Evolutionary conservation across 1,140 invertebrate genomes (phyloP), one percentile per base, ranked within the genome.

Genomic region (Drosophila bocqueti): DNA sequence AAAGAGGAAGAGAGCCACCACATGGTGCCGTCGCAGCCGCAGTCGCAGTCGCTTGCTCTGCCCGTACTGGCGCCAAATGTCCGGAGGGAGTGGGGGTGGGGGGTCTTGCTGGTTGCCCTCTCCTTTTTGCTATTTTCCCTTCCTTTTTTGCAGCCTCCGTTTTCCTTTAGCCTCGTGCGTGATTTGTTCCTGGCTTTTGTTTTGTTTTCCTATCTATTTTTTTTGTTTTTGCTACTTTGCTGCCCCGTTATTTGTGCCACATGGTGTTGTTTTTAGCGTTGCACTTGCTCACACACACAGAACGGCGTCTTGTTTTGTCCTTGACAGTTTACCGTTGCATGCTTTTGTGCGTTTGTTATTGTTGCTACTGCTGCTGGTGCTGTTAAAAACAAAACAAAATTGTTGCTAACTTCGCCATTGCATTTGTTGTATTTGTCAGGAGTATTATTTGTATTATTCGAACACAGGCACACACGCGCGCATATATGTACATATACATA

Each of bases 31-130:
- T 45, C 61, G 47, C 71, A 52, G 76, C 64, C 69, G 58, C 60
- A 38, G 31, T 66, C 60, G 62, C 49, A 58, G 71, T 62, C 66
- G 54, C 72, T 74, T 43, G 47, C 47, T 58, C 64, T 65, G 68
- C 63, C 73, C 54, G 46, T 65, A 73, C 82, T 85, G 82, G 82
- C 82, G 82, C 75, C 83, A 87, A 86, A 86, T 83, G 60, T 79
- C 79, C 63, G 60, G 59, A 59, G 18, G 45, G 46, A 38, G 36
- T 16, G 40, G 24, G 21, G 45, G 40, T 18, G 45, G 24, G 43
- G 31, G 38, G 43, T 54, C 49, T 45, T 58, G 54, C 9, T 55
- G 63, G 62, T 45, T 55, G 60, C 46, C 49, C 43, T 68, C 45
- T 60, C 50, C 38, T 34, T 58, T 64, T 50, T 52, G 62, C 63